Conservation (phyloP, 2,888 invertebrate species). For the Hedychridium roseum region DNA sequence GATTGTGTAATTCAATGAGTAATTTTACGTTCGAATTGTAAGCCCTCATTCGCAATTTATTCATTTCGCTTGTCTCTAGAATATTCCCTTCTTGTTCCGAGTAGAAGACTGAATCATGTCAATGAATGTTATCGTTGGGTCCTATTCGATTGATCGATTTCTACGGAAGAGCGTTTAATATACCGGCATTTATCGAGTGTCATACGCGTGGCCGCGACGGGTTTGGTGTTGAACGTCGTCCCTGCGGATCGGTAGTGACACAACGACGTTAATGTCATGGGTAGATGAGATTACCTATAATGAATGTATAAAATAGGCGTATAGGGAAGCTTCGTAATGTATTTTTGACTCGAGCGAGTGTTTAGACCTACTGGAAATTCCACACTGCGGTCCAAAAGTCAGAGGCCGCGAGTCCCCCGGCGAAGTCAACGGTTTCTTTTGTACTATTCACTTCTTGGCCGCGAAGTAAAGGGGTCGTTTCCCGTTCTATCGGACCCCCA, state of each 20-base stretch:
- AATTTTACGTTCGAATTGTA: no score
- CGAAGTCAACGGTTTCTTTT: conserved; percentile 16
- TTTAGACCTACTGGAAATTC: conserved; percentile 37
- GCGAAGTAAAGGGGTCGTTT: conserved; percentile 8
- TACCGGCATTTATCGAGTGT: conserved; percentile 18
- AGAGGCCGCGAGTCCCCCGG: conserved; percentile 6
- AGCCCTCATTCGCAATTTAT: background rate
- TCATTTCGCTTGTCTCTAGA: background rate
- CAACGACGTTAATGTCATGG: conserved; percentile 45
- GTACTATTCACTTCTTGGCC: conserved; percentile 17
- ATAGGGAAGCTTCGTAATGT: conserved; percentile 50
- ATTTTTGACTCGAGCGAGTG: conserved; percentile 50
- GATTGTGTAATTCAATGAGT: no score
- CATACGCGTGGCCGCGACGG: conserved; percentile 25
- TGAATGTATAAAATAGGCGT: conserved; percentile 46
- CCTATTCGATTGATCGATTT: no score
- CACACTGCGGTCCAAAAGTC: conserved; percentile 34
- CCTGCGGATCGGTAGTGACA: conserved; percentile 39
- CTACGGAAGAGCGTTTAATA: conserved; percentile 14
- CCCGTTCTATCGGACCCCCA: no score
- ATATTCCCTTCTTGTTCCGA: background rate
- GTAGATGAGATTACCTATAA: conserved; percentile 44
- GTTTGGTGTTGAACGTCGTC: conserved; percentile 28
- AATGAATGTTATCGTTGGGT: no score
- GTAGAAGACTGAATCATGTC: background rate